Evolutionary conservation across 2,797 vertebrate species (phyloP).

Genomic region (Rallus crepitans): DNA sequence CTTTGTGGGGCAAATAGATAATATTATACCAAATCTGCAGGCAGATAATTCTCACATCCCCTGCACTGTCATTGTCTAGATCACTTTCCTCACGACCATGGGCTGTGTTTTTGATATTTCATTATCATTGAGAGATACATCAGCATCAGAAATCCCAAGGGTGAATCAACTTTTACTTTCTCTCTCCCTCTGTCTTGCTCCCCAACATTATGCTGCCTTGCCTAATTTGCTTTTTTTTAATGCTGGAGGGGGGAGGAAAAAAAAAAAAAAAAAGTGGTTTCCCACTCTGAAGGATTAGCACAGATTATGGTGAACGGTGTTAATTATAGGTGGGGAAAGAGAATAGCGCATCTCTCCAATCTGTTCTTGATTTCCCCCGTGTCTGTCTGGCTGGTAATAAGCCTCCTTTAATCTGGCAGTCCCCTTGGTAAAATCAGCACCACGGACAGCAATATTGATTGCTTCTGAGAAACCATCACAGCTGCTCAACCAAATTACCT

Average conservation of each 20-base stretch:
- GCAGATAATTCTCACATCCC: neutral
- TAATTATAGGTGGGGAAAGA: conserved; percentile 81
- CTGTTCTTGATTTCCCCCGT: conserved; percentile 84
- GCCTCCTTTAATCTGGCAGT: conserved; percentile 85
- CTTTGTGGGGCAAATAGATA: conserved; percentile 49
- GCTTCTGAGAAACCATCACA: conserved; percentile 94
- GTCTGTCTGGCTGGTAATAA: conserved; percentile 83
- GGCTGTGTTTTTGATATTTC: neutral
- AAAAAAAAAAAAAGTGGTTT: conserved; percentile 63
- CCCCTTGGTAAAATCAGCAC: conserved; percentile 85
- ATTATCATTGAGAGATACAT: neutral
- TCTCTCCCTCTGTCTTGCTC: neutral
- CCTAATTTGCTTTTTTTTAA: conserved; percentile 65
- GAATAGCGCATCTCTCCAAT: conserved; percentile 75
- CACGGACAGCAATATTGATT: conserved; percentile 96
- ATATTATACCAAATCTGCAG: neutral
- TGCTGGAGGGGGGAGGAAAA: neutral
- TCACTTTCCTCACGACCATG: neutral
- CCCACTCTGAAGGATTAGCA: conserved; percentile 81
- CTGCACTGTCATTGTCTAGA: neutral
- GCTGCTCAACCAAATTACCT: conserved; percentile 99
- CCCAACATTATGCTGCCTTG: conserved; percentile 19
- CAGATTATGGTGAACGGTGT: conserved; percentile 83
- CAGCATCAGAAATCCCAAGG: neutral
- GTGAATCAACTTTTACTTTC: neutral